These are phyloP conservation scores for Macrotus californicus DNA, from an alignment of 2,113 vertebrate genomes.

Conservation along the genomic window DNA sequence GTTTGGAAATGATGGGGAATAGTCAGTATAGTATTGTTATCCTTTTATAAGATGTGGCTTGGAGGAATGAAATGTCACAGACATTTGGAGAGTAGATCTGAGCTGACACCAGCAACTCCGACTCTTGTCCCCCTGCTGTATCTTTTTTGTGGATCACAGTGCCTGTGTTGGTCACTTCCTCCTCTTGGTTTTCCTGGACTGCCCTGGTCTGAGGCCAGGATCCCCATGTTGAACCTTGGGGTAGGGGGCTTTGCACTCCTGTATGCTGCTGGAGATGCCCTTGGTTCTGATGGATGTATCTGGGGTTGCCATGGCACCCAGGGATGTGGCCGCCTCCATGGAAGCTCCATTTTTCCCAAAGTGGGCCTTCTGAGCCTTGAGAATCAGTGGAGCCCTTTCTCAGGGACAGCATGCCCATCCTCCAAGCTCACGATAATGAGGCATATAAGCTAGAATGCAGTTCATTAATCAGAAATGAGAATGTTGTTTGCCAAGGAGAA, in stretches of 20 bases:
- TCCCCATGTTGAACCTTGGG: neutral
- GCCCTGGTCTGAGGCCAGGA: neutral
- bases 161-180: neutral
- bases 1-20: neutral
- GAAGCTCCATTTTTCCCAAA: neutral
- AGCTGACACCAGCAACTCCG: neutral
- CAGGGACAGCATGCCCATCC: neutral
- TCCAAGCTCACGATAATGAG: neutral
- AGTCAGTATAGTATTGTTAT: neutral
- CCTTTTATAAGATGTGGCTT: neutral
- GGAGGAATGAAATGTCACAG: neutral
- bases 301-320: neutral
- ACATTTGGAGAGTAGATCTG: neutral
- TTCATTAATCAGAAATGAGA: constrained; percentile 7
- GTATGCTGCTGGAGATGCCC: neutral
- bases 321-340: neutral
- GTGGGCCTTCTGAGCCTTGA: neutral
- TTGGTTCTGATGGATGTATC: neutral
- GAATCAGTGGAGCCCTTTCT: neutral
- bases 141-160: neutral
- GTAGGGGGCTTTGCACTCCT: neutral
- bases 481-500: neutral
- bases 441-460: neutral
- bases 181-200: neutral
- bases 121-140: neutral